Evolutionary conservation across 1,140 invertebrate species (phyloP).

Genomic region (Diorhabda sublineata): DNA sequence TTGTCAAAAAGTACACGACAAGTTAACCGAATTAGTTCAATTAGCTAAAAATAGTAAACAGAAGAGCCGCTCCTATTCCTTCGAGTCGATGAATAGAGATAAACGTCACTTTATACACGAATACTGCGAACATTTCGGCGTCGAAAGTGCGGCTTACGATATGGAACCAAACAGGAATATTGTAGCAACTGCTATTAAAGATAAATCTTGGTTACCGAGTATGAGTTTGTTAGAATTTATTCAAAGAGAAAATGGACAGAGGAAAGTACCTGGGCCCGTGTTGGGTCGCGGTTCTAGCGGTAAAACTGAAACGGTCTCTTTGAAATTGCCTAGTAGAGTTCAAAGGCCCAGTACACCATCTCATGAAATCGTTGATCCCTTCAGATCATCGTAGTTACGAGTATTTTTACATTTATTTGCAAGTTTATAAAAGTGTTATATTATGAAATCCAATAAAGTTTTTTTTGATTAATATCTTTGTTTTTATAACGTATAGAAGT

Average conservation of each 20-base stretch:
- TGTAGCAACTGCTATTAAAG: conserved; percentile 74
- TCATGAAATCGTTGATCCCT: conserved; percentile 4
- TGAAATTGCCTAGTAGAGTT: conserved; percentile 24
- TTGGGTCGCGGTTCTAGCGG: conserved; percentile 24
- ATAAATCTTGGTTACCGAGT: conserved; percentile 78
- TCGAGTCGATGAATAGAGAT: conserved; percentile 88
- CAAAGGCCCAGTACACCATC: conserved; percentile 9
- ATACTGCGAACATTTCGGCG: conserved; percentile 90
- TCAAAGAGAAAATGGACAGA: conserved; percentile 70
- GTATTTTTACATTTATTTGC: conserved; percentile 15
- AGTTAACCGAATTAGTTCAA: conserved; percentile 80
- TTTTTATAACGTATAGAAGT: neutral
- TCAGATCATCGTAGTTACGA: neutral
- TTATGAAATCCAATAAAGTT: conserved; percentile 4
- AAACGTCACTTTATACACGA: conserved; percentile 90
- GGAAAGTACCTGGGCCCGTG: conserved; percentile 69
- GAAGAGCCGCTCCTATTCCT: conserved; percentile 67
- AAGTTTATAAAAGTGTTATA: conserved; percentile 5
- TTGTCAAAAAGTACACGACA: conserved; percentile 80
- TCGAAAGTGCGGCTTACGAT: conserved; percentile 89
- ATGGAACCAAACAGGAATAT: conserved; percentile 92
- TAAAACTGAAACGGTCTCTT: conserved; percentile 35
- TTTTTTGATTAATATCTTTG: neutral
- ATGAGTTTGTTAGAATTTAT: conserved; percentile 76
- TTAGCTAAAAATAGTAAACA: conserved; percentile 73